Evolutionary conservation across 2,888 invertebrate species (phyloP).

Genomic region (Pammene aurita): DNA sequence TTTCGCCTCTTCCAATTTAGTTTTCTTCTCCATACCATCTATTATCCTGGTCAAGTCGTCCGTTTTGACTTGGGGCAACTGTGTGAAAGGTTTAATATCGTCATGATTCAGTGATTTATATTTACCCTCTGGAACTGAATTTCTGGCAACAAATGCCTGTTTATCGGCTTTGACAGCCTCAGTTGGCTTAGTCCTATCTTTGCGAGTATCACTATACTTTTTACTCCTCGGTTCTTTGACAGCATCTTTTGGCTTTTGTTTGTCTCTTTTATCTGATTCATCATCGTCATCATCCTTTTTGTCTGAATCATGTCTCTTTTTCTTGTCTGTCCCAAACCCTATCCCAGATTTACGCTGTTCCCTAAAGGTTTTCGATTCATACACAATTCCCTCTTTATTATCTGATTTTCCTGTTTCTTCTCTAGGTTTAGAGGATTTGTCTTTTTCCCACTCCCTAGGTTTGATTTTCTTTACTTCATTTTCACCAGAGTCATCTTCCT

Average conservation of each 20-base stretch:
- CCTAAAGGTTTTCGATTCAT: constrained; percentile 73
- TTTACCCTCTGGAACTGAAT: constrained; percentile 68
- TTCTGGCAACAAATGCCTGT: constrained; percentile 68
- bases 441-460: constrained; percentile 76
- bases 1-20: constrained; percentile 65
- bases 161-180: constrained; percentile 71
- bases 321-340: constrained; percentile 71
- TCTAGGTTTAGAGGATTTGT: constrained; percentile 64
- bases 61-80: constrained; percentile 78
- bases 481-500: constrained; percentile 76
- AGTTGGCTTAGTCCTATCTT: constrained; percentile 69
- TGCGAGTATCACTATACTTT: constrained; percentile 79
- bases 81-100: constrained; percentile 80
- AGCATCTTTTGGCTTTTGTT: constrained; percentile 73
- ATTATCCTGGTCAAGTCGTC: constrained; percentile 77
- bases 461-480: constrained; percentile 78
- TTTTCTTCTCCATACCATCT: constrained; percentile 74
- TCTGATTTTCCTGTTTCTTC: constrained; percentile 66
- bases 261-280: constrained; percentile 70
- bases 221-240: constrained; percentile 76
- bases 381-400: constrained; percentile 66
- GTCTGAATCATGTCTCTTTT: constrained; percentile 73
- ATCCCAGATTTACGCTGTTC: constrained; percentile 68
- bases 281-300: constrained; percentile 78
- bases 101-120: constrained; percentile 68